These are phyloP conservation scores for Habropoda laboriosa DNA, from an alignment of 1,140 invertebrate species.

Conservation along the genomic window DNA sequence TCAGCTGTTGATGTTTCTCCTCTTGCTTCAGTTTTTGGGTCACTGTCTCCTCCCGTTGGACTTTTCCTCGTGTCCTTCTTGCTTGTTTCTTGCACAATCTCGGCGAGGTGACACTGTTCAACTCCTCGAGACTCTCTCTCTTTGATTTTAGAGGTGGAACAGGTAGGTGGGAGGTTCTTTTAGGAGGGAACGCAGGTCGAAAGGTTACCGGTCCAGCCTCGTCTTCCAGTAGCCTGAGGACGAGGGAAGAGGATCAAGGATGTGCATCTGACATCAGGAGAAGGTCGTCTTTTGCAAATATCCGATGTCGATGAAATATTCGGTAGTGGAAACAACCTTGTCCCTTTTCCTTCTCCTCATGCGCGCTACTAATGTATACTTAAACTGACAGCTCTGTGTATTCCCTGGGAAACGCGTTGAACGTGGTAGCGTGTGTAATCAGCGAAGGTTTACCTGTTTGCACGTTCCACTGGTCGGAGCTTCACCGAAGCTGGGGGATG, in stretches of 20 bases:
- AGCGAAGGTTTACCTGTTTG: slow-evolving; percentile 66
- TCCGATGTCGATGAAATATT: not conserved
- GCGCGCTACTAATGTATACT: slow-evolving; percentile 12
- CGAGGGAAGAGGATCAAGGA: slow-evolving; percentile 69
- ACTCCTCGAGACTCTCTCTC: not conserved
- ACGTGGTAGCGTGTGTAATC: not conserved
- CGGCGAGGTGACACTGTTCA: not conserved
- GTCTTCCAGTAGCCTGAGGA: slow-evolving; percentile 68
- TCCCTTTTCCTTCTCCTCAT: slow-evolving; percentile 72
- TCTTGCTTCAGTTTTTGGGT: not conserved
- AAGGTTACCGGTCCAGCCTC: slow-evolving; percentile 35
- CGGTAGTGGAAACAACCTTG: slow-evolving; percentile 22
- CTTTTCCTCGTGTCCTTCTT: not conserved
- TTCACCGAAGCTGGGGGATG: slow-evolving; percentile 58
- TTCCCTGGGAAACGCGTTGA: not conserved
- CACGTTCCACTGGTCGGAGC: slow-evolving; percentile 60
- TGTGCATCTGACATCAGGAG: slow-evolving; percentile 63
- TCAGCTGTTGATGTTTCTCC: not conserved
- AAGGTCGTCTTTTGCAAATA: slow-evolving; percentile 54
- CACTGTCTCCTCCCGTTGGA: not conserved
- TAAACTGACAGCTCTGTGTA: not conserved
- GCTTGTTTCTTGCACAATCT: not conserved
- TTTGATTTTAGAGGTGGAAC: slow-evolving; percentile 35
- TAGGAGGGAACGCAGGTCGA: slow-evolving; percentile 20
- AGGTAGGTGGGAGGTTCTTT: slow-evolving; percentile 38